phyloP scores from a whole-genome alignment of 2,888 invertebrate genomes.

The Trachelus tabidus region DNA sequence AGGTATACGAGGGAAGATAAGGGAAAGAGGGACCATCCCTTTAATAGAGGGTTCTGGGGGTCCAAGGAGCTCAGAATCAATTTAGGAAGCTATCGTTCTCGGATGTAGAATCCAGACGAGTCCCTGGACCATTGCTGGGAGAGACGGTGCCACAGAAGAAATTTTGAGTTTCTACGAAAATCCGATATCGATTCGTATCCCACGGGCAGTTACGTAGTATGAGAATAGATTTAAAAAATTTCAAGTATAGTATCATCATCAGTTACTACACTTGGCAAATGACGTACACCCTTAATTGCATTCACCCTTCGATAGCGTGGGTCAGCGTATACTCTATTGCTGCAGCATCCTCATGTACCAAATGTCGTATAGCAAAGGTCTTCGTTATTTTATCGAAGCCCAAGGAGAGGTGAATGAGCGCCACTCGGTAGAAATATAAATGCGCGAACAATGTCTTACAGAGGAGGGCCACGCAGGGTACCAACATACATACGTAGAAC shows the following conservation, averaged over 20 bases:
- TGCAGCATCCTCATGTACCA: neutral
- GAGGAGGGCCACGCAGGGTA: neutral
- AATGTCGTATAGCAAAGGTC: neutral
- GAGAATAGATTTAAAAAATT: neutral
- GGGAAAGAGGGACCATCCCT: constrained; percentile 30
- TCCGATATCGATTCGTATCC: neutral
- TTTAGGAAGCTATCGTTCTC: constrained; percentile 47
- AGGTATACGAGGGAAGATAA: constrained; percentile 53
- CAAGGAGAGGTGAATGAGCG: constrained; percentile 49
- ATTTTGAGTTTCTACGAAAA: neutral
- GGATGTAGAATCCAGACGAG: neutral
- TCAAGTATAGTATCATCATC: neutral
- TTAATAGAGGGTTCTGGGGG: constrained; percentile 17
- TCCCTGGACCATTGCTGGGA: neutral
- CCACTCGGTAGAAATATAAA: constrained; percentile 49
- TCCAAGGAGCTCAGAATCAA: constrained; percentile 53
- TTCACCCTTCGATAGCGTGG: neutral
- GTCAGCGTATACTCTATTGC: neutral
- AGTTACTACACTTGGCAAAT: neutral
- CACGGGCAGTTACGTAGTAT: neutral
- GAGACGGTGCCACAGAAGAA: neutral
- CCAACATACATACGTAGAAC: neutral
- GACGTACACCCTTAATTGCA: neutral
- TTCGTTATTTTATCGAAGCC: constrained; percentile 1
- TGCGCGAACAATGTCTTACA: constrained; percentile 43